Conservation (phyloP, 2,797 vertebrate genomes). For the Acanthurus lineatus region DNA sequence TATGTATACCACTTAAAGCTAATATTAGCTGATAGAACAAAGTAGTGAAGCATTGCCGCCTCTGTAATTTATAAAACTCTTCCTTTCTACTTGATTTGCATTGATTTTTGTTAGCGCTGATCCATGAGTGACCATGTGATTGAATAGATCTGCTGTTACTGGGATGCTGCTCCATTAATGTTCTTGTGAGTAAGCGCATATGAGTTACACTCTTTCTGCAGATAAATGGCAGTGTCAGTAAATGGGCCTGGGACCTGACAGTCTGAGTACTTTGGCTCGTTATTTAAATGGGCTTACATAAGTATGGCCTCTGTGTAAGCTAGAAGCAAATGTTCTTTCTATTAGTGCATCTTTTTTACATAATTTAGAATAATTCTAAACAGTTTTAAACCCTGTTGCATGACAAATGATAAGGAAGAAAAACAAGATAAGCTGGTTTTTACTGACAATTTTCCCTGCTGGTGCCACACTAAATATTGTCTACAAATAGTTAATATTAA, state of each 20-base stretch:
- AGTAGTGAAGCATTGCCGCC: background rate
- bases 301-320: slow-evolving; percentile 15
- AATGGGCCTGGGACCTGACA: slow-evolving; percentile 30
- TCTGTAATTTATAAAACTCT: background rate
- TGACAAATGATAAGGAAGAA: background rate
- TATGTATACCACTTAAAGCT: background rate
- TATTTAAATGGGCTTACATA: slow-evolving; percentile 16
- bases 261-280: slow-evolving; percentile 35
- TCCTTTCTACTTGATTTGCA: slow-evolving; percentile 26
- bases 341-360: background rate
- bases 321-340: background rate
- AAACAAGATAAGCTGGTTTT: background rate
- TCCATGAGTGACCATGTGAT: slow-evolving; percentile 20
- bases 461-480: too few relatives aligned
- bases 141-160: slow-evolving; percentile 30
- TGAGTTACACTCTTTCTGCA: slow-evolving; percentile 31
- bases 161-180: slow-evolving; percentile 40
- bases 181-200: slow-evolving; percentile 25
- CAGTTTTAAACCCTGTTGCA: background rate
- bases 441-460: background rate
- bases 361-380: slow-evolving; percentile 10
- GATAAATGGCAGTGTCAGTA: slow-evolving; percentile 52
- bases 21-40: background rate
- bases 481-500: background rate
- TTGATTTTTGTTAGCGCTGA: slow-evolving; percentile 35